Evolutionary conservation across 23 tunicate genomes (phyloP), one percentile per base, ranked within the genome.

Genomic region (Botrylloides violaceus): DNA sequence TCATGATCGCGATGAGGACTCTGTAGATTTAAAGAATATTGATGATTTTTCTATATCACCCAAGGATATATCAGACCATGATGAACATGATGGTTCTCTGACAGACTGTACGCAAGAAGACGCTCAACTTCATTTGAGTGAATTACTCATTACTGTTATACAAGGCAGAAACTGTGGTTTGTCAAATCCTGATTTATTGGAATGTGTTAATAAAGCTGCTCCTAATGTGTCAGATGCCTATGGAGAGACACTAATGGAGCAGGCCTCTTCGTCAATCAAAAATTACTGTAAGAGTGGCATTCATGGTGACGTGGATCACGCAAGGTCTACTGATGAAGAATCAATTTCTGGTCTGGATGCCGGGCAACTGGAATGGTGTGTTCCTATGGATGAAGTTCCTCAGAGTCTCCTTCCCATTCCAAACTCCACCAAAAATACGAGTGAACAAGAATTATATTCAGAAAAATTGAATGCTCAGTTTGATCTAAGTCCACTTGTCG

Each of bases 331-430:
- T 23, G 70, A 63, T 27, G 73, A 83, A 1, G 94, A 84, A 1
- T 81, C 79, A 58, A 73, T 81, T 22, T 70, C 79, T 28, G 94
- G 84, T 4, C 75, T 85, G 34, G 33, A 63, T 28, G 19, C 35
- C 32, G 70, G 33, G 26, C 73, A 85, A 34, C 25, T 79, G 27
- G 57, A 85, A 15, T 85, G 78, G 77, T 39, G 79, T 29, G 61
- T 85, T 15, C 79, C 94, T 22, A 81, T 75, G 61, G 81, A 79
- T 1, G 94, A 85, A 32, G 94, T 79, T 6, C 94, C 94, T 2
- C 94, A 85, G 66, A 79, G 79, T 79, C 81, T 85, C 49, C 84
- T 85, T 30, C 94, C 94, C 27, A 32, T 85, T 19, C 94, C 94
- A 3, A 18, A 56, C 23, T 4, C 6, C 4, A 3, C 27, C 4